Base-by-base conservation (phyloP, 2,888 invertebrate genomes). In the Dolomedes plantarius region DNA sequence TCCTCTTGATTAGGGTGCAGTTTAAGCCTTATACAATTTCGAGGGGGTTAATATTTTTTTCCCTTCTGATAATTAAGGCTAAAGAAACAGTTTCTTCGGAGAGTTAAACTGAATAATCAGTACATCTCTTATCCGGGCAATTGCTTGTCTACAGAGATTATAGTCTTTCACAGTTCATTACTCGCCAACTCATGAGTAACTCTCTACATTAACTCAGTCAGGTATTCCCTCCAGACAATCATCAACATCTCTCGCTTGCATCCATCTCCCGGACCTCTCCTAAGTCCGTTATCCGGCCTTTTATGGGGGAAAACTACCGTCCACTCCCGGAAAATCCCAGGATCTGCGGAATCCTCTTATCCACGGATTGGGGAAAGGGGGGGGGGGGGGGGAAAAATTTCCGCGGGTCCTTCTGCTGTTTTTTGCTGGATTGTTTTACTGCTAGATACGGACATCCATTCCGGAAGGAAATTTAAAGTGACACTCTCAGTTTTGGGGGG, bases 301-400 rank as follows among this genome's bases (percentile, higher is more conserved):
- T 46, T 46, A 7, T 46, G 46, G 46, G 69, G 72, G 16, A 50
- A 65, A 46, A 36, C 68, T 36, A 31, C 56, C 64, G 65, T 80
- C 73, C 74, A 65, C 65, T 75, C 31, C 31, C 29, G 39, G 46
- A 50, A 83, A 77, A 77, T 83, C 83, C 83, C 16, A 27, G 76
- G 77, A 83, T 83, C 41, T 56, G 6, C 36, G 62, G 41, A 77
- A 83, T 83, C 83, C 77, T 73, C 83, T 83, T 83, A 83, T 72
- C 50, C 9, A 27, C 28, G 19, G 39, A 28, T n/a, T 71, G 67
- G 23, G 28, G 23, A 27, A 73, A 56, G 29, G 19, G 56, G 29
- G 7, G 39, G 62, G 36, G 36, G 9, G 9, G 36, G 36, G 36
- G 36, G 36, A 36, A 36, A 36, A 36, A 36, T 36, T 36, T 23